A percentile compares a stretch with the other conserved stretches of the same genome.
phyloP scores from a whole-genome alignment of 2,797 vertebrate genomes.

The Eurystomus glaucurus region DNA sequence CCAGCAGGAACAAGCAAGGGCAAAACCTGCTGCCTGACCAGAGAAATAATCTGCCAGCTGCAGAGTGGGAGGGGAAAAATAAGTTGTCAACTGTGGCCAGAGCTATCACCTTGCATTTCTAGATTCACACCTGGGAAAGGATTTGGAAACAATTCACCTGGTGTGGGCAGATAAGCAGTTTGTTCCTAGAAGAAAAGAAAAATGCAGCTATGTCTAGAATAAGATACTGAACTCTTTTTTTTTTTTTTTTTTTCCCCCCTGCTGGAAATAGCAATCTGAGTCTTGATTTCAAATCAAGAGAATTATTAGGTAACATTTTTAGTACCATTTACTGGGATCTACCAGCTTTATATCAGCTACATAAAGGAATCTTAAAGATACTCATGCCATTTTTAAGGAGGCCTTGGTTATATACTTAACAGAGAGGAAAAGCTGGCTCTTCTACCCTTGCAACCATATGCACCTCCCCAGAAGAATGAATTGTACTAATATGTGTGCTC shows the following conservation, averaged over 20 bases:
- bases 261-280: not conserved
- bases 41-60: not conserved
- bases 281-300: not conserved
- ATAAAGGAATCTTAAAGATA: not conserved
- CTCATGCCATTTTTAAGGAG: not conserved
- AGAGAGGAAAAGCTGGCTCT: not conserved
- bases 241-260: too few relatives aligned
- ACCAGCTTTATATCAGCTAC: not conserved
- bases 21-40: not conserved
- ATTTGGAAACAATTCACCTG: not conserved
- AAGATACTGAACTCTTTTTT: not conserved
- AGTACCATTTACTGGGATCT: not conserved
- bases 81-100: not conserved
- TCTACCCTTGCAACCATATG: not conserved
- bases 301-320: not conserved
- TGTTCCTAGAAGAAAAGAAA: not conserved
- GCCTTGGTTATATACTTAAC: not conserved
- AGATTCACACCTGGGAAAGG: not conserved
- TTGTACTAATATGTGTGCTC: not conserved
- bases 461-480: not conserved
- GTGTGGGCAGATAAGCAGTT: not conserved
- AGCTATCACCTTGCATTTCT: not conserved
- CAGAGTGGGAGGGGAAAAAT: not conserved
- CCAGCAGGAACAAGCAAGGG: not conserved
- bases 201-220: not conserved